A percentile compares a stretch with the other conserved stretches of the same genome.
phyloP scores from a whole-genome alignment of 2,888 invertebrate species.

The Limenitis camilla region DNA sequence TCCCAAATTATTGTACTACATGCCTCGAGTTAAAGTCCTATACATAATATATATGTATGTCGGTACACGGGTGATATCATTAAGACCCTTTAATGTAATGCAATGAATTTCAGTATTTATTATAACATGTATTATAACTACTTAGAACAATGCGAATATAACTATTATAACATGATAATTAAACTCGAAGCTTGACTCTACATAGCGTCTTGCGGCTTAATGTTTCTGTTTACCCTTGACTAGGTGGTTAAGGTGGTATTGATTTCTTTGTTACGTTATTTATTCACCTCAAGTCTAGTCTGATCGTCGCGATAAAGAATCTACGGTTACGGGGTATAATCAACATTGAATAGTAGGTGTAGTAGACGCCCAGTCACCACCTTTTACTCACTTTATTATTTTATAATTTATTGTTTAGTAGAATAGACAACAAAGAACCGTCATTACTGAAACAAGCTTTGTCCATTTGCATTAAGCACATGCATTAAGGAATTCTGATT shows the following conservation, averaged over 20 bases:
- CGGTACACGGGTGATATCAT: no score
- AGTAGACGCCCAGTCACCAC: no score
- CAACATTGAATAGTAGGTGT: not conserved
- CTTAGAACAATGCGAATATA: not conserved
- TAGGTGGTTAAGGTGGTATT: constrained; percentile 21
- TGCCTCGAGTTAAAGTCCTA: no score
- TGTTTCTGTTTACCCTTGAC: constrained; percentile 15
- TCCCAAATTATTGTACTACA: no score
- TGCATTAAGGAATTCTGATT: not conserved
- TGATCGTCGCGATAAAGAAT: constrained; percentile 4
- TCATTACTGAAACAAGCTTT: not conserved
- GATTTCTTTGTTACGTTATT: constrained; percentile 22
- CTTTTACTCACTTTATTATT: no score
- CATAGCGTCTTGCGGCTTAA: constrained; percentile 4
- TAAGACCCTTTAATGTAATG: no score
- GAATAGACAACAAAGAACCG: not conserved
- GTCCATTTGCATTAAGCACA: constrained; percentile 1
- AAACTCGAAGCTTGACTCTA: no score
- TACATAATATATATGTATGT: no score
- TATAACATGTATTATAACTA: not conserved
- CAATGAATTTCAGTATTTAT: no score
- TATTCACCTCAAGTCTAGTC: constrained; percentile 14
- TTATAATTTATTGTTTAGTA: not conserved
- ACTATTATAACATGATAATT: no score
- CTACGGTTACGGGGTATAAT: not conserved